Conservation (phyloP, 2,113 vertebrate species). For the Pogonocichla stellata region DNA sequence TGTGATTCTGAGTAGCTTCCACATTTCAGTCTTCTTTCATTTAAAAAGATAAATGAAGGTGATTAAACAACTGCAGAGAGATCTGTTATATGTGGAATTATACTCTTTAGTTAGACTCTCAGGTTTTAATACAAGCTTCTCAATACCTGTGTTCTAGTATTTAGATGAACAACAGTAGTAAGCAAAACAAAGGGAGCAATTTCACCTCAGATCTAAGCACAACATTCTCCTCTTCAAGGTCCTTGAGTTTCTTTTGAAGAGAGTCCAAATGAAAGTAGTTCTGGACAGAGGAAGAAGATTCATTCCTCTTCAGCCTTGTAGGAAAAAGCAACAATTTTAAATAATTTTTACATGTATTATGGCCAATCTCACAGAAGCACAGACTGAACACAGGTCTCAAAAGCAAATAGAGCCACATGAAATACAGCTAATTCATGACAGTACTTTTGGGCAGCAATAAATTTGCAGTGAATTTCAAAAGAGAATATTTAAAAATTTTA, state of each 20-base stretch:
- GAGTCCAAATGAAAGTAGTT: slow-evolving; percentile 92
- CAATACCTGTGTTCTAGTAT: neutral
- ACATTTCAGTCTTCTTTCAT: neutral
- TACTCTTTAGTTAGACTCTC: neutral
- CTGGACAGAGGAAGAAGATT: slow-evolving; percentile 84
- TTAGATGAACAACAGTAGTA: neutral
- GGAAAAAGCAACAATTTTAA: neutral
- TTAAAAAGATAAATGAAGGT: neutral
- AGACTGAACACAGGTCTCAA: neutral
- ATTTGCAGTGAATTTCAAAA: neutral
- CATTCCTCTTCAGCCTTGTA: slow-evolving; percentile 85
- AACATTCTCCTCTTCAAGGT: slow-evolving; percentile 95
- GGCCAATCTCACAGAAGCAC: neutral
- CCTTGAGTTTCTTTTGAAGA: slow-evolving; percentile 96
- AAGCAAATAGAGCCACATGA: neutral
- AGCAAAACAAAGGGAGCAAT: neutral
- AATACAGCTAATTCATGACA: neutral
- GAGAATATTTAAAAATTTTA: neutral
- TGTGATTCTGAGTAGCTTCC: neutral
- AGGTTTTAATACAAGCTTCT: neutral
- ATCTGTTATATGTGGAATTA: neutral
- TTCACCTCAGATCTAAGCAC: slow-evolving; percentile 90
- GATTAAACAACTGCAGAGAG: neutral
- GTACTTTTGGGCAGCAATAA: neutral
- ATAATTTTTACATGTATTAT: neutral